These are phyloP conservation scores for Pyrrhosoma nymphula DNA, from an alignment of 2,888 invertebrate genomes.

Conservation along the genomic window DNA sequence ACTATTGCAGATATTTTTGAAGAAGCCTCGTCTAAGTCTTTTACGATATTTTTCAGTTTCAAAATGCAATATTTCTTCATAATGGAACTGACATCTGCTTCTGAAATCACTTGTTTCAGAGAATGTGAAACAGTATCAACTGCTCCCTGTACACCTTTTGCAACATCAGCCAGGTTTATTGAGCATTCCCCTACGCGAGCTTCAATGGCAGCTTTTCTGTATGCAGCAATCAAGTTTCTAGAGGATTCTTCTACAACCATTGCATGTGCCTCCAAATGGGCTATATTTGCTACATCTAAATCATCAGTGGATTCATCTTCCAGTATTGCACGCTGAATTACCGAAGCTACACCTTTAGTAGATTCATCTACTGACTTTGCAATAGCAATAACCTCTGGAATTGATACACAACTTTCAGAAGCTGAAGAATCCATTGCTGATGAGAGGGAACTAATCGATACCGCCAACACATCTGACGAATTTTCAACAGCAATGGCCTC, in stretches of 20 bases:
- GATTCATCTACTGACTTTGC: constrained; percentile 43
- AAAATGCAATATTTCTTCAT: constrained; percentile 60
- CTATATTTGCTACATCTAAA: constrained; percentile 43
- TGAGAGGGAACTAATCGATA: neutral
- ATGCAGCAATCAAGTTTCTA: neutral
- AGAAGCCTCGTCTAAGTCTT: constrained; percentile 41
- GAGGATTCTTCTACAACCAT: constrained; percentile 45
- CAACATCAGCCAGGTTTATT: neutral
- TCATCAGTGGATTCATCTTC: constrained; percentile 5
- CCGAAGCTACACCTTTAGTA: constrained; percentile 2
- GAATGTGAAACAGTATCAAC: neutral
- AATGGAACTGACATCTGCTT: constrained; percentile 27
- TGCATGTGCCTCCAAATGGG: constrained; percentile 52
- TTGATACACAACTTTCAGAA: neutral
- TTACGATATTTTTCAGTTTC: constrained; percentile 45
- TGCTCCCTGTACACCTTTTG: constrained; percentile 18
- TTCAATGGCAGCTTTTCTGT: constrained; percentile 20
- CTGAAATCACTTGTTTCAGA: neutral
- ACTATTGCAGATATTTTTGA: neutral
- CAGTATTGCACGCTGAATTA: neutral
- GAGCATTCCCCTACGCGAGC: neutral
- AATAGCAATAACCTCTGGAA: constrained; percentile 8
- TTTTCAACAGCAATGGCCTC: constrained; percentile 9
- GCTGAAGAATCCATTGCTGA: neutral
- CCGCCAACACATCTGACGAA: neutral